Percentiles rank a stretch among this genome's conserved stretches.
Evolutionary conservation across 2,113 vertebrate species (phyloP).

Genomic region (Baryphthengus martii): DNA sequence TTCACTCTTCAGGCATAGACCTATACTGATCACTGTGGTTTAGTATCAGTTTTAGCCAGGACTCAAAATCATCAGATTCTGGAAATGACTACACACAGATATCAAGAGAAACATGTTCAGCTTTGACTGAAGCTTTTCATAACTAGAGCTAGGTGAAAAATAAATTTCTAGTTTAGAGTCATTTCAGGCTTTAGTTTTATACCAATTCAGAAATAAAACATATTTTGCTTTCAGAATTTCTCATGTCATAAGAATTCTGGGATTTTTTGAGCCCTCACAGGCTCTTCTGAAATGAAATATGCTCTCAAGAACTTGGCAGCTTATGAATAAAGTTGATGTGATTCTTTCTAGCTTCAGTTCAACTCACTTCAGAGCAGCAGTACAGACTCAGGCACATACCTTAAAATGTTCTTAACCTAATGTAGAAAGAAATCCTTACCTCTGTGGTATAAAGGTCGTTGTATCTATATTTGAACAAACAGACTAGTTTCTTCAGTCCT

Average conservation of each 20-base stretch:
- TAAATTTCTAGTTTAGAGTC: not conserved
- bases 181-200: not conserved
- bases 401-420: not conserved
- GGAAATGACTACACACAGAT: not conserved
- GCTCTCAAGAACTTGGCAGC: not conserved
- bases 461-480: not conserved
- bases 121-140: not conserved
- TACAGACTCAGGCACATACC: not conserved
- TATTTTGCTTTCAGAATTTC: not conserved
- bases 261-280: not conserved
- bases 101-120: not conserved
- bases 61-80: not conserved
- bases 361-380: not conserved
- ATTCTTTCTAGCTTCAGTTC: not conserved
- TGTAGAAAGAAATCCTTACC: not conserved
- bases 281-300: not conserved
- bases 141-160: not conserved
- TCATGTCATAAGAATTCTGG: not conserved
- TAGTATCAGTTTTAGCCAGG: not conserved
- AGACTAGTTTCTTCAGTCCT: not conserved
- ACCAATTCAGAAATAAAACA: not conserved
- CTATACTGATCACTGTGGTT: not conserved
- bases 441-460: not conserved
- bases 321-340: not conserved
- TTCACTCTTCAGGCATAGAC: not conserved